Evolutionary conservation across 2,113 vertebrate genomes (phyloP).

Genomic region (Semnornis frantzii): DNA sequence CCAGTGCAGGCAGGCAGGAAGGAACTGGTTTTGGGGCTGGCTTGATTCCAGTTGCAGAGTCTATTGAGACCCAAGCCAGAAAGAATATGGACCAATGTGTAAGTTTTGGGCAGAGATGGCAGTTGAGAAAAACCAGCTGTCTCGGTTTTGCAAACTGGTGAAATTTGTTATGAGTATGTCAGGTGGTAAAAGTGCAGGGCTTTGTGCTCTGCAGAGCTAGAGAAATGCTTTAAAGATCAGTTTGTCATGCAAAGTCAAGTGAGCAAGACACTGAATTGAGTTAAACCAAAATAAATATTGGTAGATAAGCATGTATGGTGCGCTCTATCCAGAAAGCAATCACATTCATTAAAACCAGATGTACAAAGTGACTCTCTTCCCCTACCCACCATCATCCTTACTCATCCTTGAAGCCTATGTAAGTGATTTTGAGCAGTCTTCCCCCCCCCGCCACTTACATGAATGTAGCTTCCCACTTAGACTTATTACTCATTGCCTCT

Average conservation of each 20-base stretch:
- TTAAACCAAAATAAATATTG: neutral
- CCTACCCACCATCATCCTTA: neutral
- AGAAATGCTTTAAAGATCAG: neutral
- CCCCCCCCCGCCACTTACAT: no score
- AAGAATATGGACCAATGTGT: neutral
- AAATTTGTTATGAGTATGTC: neutral
- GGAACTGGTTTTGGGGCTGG: constrained; percentile 27
- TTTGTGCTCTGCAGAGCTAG: neutral
- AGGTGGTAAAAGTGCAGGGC: neutral
- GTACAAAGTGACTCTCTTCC: neutral
- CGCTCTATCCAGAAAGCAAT: neutral
- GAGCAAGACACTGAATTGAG: neutral
- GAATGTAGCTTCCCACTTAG: neutral
- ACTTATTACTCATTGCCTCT: no score
- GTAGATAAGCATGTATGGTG: neutral
- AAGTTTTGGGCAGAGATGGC: neutral
- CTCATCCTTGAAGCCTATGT: neutral
- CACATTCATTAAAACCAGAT: neutral
- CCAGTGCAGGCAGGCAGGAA: neutral
- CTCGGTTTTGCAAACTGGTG: neutral
- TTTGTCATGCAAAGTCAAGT: neutral
- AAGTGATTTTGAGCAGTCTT: neutral
- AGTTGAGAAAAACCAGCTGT: constrained; percentile 7
- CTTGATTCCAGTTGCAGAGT: neutral
- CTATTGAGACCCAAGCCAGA: neutral